These are phyloP conservation scores for Mormyrops attenuatus DNA, from an alignment of 2,797 vertebrate genomes.

Conservation along the genomic window DNA sequence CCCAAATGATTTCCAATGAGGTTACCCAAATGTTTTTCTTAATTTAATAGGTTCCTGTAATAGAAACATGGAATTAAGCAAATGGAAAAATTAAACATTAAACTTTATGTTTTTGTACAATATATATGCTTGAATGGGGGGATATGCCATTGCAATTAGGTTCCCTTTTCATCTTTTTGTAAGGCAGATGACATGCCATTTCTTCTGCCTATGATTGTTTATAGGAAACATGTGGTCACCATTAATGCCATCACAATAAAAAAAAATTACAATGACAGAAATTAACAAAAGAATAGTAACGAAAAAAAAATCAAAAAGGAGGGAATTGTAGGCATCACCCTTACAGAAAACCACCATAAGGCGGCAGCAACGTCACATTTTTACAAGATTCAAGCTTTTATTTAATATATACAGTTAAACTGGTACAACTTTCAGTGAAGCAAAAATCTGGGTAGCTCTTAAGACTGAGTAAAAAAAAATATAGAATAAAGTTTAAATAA, in stretches of 20 bases:
- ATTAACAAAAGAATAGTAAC: background rate
- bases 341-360: background rate
- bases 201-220: background rate
- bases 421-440: background rate
- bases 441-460: background rate
- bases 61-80: background rate
- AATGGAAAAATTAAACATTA: background rate
- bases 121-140: background rate
- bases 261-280: background rate
- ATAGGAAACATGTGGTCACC: background rate
- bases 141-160: background rate
- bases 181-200: background rate
- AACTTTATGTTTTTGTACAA: background rate
- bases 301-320: background rate
- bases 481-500: background rate
- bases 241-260: background rate
- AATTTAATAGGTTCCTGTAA: background rate
- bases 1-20: background rate
- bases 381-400: background rate
- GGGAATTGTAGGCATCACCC: background rate
- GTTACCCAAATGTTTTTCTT: background rate
- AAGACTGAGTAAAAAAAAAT: background rate
- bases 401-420: background rate
- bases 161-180: background rate
- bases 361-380: background rate